Evolutionary conservation across 2,797 vertebrate genomes (phyloP), one percentile per base, ranked within the genome.

Genomic region (Enteromius trimaculatus): DNA sequence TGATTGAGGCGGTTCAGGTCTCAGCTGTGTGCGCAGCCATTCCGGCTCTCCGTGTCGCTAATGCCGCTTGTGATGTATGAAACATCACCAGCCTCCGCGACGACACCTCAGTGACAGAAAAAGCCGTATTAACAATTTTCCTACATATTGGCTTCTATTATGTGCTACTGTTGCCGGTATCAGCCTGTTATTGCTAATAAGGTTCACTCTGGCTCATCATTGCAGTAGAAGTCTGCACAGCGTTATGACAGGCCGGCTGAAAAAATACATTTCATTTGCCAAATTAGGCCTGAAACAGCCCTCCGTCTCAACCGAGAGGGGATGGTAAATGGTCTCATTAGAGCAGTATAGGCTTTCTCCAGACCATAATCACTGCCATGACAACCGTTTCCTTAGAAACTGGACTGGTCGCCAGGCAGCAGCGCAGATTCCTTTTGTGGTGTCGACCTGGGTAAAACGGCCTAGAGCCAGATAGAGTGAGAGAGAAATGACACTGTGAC

Each of bases 1-100:
- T 92, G 94, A 95, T 94, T 92, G 89, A 92, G 91, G 90, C 90
- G 82, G 87, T 88, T 81, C 84, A 90, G 90, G 90, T 92, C 88
- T 84, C 87, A 89, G 90, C 89, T 90, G 90, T 85, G 89, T 82
- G 86, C 88, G 90, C 91, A 92, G 90, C 91, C 86, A 90, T 93
- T 93, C 91, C 88, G 90, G 87, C 90, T 88, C 78, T 84, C 85
- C 80, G 64, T 74, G 85, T 89, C 86, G 82, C 90, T 94, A 93
- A 94, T 92, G 92, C 90, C 81, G 86, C 89, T 77, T 79, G 82
- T 81, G 82, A 86, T 84, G 80, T 71, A 91, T 90, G 89, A 91
- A 92, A 93, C 86, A 86, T 80, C 58, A 84, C 87, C 88, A 62
- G 81, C 89, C 81, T 66, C 69, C 64, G 6, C 55, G 62, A 29